These are phyloP conservation scores for Cheilinus undulatus DNA, from an alignment of 2,113 vertebrate genomes.

Conservation along the genomic window DNA sequence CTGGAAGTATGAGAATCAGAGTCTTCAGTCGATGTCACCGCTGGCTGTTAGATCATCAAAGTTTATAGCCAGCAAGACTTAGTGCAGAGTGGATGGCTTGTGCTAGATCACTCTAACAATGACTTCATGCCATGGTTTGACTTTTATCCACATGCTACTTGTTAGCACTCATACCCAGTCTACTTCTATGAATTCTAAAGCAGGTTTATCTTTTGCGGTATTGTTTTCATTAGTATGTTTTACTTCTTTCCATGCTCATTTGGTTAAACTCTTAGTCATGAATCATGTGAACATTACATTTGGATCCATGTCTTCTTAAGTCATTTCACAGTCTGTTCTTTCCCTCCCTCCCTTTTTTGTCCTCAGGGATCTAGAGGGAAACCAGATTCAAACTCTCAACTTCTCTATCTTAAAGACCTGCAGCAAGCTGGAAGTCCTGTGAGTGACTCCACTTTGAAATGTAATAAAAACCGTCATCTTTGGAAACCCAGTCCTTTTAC, in stretches of 20 bases:
- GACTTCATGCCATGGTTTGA: constrained; percentile 2
- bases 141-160: neutral
- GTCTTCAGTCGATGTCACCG: constrained; percentile 11
- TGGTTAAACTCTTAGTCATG: too few relatives aligned
- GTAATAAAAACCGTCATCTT: neutral
- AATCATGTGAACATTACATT: neutral
- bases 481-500: too few relatives aligned
- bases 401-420: constrained; percentile 83
- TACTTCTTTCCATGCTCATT: too few relatives aligned
- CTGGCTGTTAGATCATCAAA: constrained; percentile 3
- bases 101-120: neutral
- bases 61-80: neutral
- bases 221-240: too few relatives aligned
- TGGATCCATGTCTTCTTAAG: neutral
- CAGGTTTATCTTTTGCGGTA: neutral
- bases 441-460: constrained; percentile 70
- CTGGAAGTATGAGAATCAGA: neutral
- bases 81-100: neutral
- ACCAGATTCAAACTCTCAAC: constrained; percentile 80
- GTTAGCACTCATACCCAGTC: neutral
- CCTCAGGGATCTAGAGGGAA: constrained; percentile 85
- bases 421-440: constrained; percentile 83
- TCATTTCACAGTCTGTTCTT: neutral
- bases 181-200: neutral
- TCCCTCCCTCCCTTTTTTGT: neutral